A percentile compares a stretch with the other conserved stretches of the same genome.
Conservation (phyloP, 2,113 vertebrate genomes). For the Nipponia nippon region DNA sequence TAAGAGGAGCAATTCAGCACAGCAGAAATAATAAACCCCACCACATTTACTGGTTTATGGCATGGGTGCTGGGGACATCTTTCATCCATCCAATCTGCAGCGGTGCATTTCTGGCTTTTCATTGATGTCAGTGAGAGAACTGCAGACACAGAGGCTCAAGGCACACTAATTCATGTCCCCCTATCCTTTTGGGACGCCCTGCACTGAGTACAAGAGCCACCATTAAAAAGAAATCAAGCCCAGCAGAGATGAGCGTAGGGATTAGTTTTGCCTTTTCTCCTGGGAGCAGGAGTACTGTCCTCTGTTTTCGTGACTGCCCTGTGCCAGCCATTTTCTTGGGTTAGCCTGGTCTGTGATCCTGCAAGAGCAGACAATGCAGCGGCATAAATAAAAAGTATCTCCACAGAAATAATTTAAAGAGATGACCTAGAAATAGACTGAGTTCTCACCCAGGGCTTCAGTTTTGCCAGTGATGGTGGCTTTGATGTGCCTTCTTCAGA, state of each 20-base stretch:
- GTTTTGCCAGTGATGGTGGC: neutral
- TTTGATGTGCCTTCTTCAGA: conserved; percentile 8
- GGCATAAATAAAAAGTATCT: conserved; percentile 4
- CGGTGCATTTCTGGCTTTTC: neutral
- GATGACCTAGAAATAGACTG: neutral
- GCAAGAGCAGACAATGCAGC: neutral
- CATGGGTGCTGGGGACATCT: neutral
- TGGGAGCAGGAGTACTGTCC: neutral
- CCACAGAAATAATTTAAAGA: neutral
- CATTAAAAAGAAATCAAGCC: neutral
- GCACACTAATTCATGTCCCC: neutral
- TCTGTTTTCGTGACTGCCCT: neutral
- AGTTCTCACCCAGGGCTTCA: neutral
- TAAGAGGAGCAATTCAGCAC: neutral
- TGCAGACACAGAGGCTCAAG: neutral
- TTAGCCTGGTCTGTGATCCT: neutral
- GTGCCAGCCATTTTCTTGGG: neutral
- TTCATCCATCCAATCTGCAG: neutral
- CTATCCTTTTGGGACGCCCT: neutral
- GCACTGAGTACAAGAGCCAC: neutral
- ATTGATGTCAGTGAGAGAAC: neutral
- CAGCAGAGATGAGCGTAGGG: neutral
- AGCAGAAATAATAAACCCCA: neutral
- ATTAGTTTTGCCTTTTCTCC: neutral
- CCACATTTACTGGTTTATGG: neutral